Conservation (phyloP, 2,113 vertebrate species). For the Henicopernis longicauda region DNA sequence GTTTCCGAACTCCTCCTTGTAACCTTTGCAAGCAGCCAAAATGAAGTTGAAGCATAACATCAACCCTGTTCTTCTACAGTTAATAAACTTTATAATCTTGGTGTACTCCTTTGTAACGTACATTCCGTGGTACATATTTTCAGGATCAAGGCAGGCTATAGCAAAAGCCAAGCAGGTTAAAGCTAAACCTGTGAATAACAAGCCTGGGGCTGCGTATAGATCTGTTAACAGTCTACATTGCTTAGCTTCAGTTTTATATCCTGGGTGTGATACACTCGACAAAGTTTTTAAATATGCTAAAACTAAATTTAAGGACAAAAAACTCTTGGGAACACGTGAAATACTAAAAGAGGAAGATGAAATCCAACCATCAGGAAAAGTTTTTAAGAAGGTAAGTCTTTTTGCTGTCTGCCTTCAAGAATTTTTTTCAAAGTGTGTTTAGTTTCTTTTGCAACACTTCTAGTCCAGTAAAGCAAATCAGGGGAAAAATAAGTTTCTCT, state of each 20-base stretch:
- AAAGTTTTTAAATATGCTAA: slow-evolving; percentile 84
- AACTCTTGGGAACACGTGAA: slow-evolving; percentile 89
- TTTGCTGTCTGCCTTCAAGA: background rate
- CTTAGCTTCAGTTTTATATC: slow-evolving; percentile 77
- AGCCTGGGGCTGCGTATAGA: slow-evolving; percentile 81
- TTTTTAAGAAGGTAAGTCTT: slow-evolving; percentile 91
- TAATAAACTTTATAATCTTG: slow-evolving; percentile 83
- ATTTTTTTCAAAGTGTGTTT: background rate
- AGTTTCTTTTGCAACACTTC: background rate
- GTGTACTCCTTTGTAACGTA: slow-evolving; percentile 83
- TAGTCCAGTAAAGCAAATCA: background rate
- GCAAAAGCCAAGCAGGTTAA: slow-evolving; percentile 80
- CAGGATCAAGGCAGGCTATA: slow-evolving; percentile 77
- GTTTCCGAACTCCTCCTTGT: slow-evolving; percentile 8
- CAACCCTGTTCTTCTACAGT: slow-evolving; percentile 83
- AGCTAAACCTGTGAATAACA: slow-evolving; percentile 76
- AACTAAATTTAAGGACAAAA: slow-evolving; percentile 77
- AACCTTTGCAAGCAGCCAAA: slow-evolving; percentile 47
- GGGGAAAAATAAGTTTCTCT: background rate
- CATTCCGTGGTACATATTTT: slow-evolving; percentile 85
- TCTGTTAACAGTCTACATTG: slow-evolving; percentile 76
- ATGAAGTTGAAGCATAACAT: slow-evolving; percentile 91
- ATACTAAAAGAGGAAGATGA: slow-evolving; percentile 92
- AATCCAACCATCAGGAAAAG: slow-evolving; percentile 87
- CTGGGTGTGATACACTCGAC: slow-evolving; percentile 86